Evolutionary conservation across 2,113 vertebrate genomes (phyloP), one percentile per base, ranked within the genome.

Genomic region (Trogon melanurus): DNA sequence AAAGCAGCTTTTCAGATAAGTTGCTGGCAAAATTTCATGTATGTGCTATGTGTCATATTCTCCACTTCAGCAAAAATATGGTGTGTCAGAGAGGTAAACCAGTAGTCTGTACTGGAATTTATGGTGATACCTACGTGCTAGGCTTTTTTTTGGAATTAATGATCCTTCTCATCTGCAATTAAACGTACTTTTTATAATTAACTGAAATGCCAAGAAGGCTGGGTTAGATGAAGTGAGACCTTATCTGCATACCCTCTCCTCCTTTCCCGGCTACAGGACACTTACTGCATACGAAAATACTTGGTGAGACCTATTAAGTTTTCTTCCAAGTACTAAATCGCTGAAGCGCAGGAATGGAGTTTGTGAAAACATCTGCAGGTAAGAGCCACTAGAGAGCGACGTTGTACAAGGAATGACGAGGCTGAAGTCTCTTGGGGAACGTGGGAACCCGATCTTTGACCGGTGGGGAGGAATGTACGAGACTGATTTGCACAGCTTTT

Each of bases 301-400:
- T 76, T 57, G 20, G 21, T 25, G 29, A 73, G 19, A 25, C 2
- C 11, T 38, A 5, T 16, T 44, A 19, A 4, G 12, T 61, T 48
- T 66, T 64, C n/a, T 50, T 9, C 30, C 23, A 57, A 44, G 27
- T 72, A 30, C 41, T 41, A 2, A 36, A 17, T 32, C 26, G 16
- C 12, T 17, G 62, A 48, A 36, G 72, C 22, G 6, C 54, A 53
- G 29, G 21, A 41, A 11, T 3, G 57, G 3, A 30, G 22, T 21
- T 54, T 11, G 7, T 16, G 17, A 36, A 17, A 13, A 7, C 5
- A 8, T 9, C 18, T 44, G 20, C 61, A 15, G 36, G 10, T 3
- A 29, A 19, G 21, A 9, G 41, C 22, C 98, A 80, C 97, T 66
- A 96, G 98, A 96, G 97, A 98, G 97, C 97, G 96, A 69, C 73